Conservation (phyloP, 2,113 vertebrate genomes). For the Toxotes jaculatrix region DNA sequence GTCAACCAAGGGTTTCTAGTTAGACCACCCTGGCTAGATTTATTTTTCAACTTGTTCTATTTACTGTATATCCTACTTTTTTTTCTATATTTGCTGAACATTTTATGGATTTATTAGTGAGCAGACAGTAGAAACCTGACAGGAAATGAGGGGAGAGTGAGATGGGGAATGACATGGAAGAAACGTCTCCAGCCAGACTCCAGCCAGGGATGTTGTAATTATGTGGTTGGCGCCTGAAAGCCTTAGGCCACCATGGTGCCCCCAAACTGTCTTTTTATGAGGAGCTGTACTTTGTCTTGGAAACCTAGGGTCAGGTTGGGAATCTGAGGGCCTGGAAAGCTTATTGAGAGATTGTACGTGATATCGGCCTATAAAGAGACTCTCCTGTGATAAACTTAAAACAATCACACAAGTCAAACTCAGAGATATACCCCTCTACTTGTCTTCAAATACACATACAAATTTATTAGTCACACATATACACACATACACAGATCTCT, state of each 20-base stretch:
- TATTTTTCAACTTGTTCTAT: neutral
- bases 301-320: neutral
- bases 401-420: neutral
- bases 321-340: neutral
- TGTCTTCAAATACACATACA: constrained; percentile 2
- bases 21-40: neutral
- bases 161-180: constrained; percentile 1
- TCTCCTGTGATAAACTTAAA: neutral
- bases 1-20: neutral
- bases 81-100: neutral
- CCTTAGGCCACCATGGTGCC: neutral
- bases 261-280: neutral
- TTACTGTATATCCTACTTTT: neutral
- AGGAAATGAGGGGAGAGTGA: neutral
- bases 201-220: neutral
- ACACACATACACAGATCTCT: neutral
- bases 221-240: neutral
- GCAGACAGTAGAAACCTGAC: neutral
- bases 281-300: neutral
- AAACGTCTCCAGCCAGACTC: neutral
- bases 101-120: neutral
- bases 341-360: neutral
- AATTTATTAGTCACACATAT: no score
- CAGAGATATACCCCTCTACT: constrained; percentile 3
- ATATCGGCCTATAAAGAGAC: constrained; percentile 2